phyloP scores from a whole-genome alignment of 2,888 invertebrate genomes.

The Sinopyrophorus schimmeli region DNA sequence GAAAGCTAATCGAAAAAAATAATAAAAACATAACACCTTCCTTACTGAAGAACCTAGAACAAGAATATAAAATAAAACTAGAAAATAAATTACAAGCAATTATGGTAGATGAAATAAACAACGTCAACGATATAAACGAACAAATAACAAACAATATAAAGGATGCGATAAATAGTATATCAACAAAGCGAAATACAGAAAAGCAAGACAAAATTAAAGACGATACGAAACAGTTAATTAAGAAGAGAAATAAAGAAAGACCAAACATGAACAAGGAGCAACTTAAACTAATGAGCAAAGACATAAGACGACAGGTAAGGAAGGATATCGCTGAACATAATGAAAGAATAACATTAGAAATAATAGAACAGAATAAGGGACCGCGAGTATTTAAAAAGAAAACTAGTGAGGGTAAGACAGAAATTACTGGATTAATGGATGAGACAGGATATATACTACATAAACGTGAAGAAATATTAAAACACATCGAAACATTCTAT shows the following conservation, averaged over 20 bases:
- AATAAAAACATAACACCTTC: neutral
- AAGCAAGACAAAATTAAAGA: too few relatives aligned
- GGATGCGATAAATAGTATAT: neutral
- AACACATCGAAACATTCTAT: neutral
- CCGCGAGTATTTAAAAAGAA: slow-evolving; percentile 1
- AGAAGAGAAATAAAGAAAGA: neutral
- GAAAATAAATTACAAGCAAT: too few relatives aligned
- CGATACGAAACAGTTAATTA: neutral
- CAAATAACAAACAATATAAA: neutral
- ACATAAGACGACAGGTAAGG: slow-evolving; percentile 1
- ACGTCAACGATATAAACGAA: neutral
- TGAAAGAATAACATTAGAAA: neutral
- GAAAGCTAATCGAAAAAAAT: slow-evolving; percentile 1
- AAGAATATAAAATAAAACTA: neutral
- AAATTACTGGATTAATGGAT: neutral
- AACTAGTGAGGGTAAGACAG: neutral
- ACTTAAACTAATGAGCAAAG: neutral
- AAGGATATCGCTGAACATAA: neutral
- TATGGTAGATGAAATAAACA: too few relatives aligned
- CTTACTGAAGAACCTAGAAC: neutral
- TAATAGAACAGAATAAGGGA: slow-evolving; percentile 1
- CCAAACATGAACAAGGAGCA: neutral
- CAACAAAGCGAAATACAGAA: too few relatives aligned
- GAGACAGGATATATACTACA: neutral
- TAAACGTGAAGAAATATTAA: slow-evolving; percentile 1